Conservation (phyloP, 1,140 invertebrate species). For the Aphidius ervi region DNA sequence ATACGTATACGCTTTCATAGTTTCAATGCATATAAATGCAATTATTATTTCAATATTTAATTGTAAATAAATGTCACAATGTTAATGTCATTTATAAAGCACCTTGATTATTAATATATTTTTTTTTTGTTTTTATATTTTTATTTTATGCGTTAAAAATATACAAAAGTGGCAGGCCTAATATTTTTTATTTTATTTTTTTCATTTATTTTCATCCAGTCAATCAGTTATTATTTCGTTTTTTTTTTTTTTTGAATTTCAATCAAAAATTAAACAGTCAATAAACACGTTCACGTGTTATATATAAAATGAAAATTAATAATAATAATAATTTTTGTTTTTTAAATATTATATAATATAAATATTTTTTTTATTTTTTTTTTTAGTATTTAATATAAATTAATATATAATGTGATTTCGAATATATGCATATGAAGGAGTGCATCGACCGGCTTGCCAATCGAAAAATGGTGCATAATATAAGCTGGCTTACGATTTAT, state of each 20-base stretch:
- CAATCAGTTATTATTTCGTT: not conserved
- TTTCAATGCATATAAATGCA: conserved; percentile 22
- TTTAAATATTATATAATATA: conserved; percentile 11
- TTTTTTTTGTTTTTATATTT: conserved; percentile 23
- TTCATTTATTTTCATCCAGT: too few species aligned
- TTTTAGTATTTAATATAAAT: not conserved
- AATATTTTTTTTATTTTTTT: conserved; percentile 7
- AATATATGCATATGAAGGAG: not conserved
- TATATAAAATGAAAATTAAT: too few species aligned
- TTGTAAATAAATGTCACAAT: conserved; percentile 25
- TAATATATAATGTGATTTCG: not conserved
- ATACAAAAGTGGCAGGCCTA: conserved; percentile 25
- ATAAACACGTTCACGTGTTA: too few species aligned
- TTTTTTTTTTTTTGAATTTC: conserved; percentile 10
- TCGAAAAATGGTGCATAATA: conserved; percentile 7
- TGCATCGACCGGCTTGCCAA: not conserved
- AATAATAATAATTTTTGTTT: not conserved
- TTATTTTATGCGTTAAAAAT: conserved; percentile 26
- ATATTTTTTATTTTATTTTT: conserved; percentile 13
- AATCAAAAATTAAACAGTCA: not conserved
- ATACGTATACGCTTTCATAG: conserved; percentile 28
- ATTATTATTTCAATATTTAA: conserved; percentile 9
- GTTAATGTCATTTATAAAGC: conserved; percentile 39
- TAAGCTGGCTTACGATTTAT: conserved; percentile 29
- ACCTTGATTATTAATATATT: conserved; percentile 42